These are phyloP conservation scores for Bombylius discolor DNA, from an alignment of 2,888 invertebrate species.

Conservation along the genomic window DNA sequence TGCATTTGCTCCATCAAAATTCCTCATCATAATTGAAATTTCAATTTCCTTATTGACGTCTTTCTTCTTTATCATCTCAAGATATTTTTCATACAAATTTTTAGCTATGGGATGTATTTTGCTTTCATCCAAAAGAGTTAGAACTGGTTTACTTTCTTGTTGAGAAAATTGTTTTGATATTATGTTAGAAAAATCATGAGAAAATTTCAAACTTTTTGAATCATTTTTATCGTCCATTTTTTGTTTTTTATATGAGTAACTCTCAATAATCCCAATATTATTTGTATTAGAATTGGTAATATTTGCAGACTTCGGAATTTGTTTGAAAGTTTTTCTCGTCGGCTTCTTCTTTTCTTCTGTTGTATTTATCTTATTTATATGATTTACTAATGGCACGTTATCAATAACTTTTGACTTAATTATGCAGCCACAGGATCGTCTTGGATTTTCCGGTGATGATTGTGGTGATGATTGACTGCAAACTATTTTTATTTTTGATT, in stretches of 20 bases:
- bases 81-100: background rate
- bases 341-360: too few species aligned
- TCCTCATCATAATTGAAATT: too few species aligned
- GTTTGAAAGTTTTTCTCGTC: too few species aligned
- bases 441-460: background rate
- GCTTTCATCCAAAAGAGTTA: background rate
- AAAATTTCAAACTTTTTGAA: background rate
- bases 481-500: background rate
- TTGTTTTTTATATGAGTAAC: background rate
- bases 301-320: too few species aligned
- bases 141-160: background rate
- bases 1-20: too few species aligned
- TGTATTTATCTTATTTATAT: too few species aligned
- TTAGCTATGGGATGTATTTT: background rate
- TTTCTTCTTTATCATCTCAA: too few species aligned
- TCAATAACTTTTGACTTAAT: background rate
- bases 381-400: too few species aligned
- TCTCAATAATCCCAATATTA: background rate
- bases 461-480: background rate
- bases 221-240: background rate
- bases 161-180: background rate
- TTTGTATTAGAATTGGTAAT: too few species aligned
- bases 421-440: background rate
- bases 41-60: too few species aligned
- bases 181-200: background rate